A percentile compares a stretch with the other conserved stretches of the same genome.
Conservation (phyloP, 2,113 vertebrate species). For the Pogona vitticeps region DNA sequence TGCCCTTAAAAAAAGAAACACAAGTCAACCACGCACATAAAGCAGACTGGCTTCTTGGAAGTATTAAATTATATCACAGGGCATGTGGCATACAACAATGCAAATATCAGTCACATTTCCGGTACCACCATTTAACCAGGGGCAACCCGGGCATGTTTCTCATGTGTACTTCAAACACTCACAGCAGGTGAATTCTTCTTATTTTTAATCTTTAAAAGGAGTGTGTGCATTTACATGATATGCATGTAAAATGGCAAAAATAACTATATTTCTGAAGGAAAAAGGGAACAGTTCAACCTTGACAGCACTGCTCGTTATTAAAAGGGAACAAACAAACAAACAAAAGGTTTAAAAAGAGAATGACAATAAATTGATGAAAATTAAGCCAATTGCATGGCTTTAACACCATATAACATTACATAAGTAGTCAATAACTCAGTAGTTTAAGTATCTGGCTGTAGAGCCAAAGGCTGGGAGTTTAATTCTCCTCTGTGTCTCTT, state of each 20-base stretch:
- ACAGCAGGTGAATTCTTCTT: not conserved
- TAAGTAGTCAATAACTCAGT: not conserved
- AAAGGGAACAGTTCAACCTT: not conserved
- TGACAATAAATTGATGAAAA: not conserved
- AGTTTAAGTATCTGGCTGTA: too few relatives aligned
- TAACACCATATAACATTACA: not conserved
- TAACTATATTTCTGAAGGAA: not conserved
- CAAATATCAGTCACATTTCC: not conserved
- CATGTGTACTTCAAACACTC: not conserved
- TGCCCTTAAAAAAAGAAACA: not conserved
- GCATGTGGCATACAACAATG: not conserved
- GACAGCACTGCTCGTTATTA: not conserved
- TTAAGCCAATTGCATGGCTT: not conserved
- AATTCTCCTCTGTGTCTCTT: too few relatives aligned
- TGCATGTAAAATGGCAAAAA: not conserved
- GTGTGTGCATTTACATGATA: not conserved
- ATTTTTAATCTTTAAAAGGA: not conserved
- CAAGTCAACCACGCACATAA: not conserved
- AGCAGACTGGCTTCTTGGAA: not conserved
- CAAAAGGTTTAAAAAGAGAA: not conserved
- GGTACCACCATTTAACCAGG: not conserved
- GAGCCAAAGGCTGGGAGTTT: not conserved
- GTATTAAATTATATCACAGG: not conserved
- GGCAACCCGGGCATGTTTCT: not conserved
- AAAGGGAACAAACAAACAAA: not conserved